These are phyloP conservation scores for Chaenogobius annularis DNA, from an alignment of 2,113 vertebrate genomes.

Conservation along the genomic window DNA sequence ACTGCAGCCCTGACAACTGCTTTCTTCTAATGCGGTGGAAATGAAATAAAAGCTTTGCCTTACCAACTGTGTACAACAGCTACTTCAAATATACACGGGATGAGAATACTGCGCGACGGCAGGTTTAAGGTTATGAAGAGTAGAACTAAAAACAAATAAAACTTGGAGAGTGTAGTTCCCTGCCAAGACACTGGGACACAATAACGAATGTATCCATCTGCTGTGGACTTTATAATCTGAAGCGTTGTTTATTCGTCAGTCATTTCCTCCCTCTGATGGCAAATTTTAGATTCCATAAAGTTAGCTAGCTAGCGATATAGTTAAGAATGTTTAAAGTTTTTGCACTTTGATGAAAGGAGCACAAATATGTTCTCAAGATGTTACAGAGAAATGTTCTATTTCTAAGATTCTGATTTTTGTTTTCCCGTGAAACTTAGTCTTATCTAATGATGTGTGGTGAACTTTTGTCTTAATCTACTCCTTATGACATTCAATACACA, in stretches of 20 bases:
- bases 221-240: too few species aligned
- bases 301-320: background rate
- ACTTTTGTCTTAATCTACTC: too few species aligned
- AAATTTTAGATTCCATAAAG: too few species aligned
- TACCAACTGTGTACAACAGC: background rate
- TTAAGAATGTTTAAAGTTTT: too few species aligned
- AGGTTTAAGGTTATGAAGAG: background rate
- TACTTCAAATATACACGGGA: background rate
- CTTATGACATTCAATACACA: too few species aligned
- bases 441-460: too few species aligned
- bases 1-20: background rate
- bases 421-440: too few species aligned
- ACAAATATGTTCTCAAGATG: background rate
- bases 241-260: too few species aligned
- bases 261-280: too few species aligned
- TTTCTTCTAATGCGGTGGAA: background rate
- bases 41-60: slow-evolving; percentile 3
- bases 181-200: background rate
- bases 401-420: too few species aligned
- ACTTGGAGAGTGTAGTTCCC: background rate
- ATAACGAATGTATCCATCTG: background rate
- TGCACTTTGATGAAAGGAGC: too few species aligned
- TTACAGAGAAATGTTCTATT: too few species aligned
- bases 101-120: background rate
- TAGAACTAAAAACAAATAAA: background rate